Evolutionary conservation across 2,888 invertebrate species (phyloP), one percentile per base, ranked within the genome.

Genomic region (Cephus sareptanus): DNA sequence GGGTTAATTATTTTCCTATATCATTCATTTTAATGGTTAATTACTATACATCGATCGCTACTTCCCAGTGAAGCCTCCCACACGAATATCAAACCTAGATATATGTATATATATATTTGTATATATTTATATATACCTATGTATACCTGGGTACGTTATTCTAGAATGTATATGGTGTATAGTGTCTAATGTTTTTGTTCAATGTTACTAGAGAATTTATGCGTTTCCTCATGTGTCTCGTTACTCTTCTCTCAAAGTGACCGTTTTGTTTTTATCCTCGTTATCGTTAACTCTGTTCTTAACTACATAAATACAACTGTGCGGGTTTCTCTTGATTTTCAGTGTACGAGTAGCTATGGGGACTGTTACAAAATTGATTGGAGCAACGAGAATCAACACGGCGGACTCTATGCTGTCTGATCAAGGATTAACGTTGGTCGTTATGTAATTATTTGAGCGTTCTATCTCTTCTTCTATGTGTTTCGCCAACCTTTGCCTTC

Each of bases 11-110:
- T 69, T 56, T 76, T 37, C 2, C 35, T 34, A 37, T 35, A 74
- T 37, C 74, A 9, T 74, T 70, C 78, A 77, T 75, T 77, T 83
- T 81, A 83, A 80, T 82, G 77, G 79, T 76, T 83, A 84, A 81
- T 83, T 81, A 83, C 84, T 83, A 85, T 83, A 85, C 85, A 83
- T 85, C 81, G 80, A 81, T 80, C 85, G 79, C 83, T 85, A 85
- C 78, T 68, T 85, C 80, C 81, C 81, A 80, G 80, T 84, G 85
- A 82, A 85, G 82, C 84, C 81, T 83, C 80, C 79, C 82, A 83
- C 79, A 78, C 84, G 81, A 79, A 83, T 85, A 83, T 82, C 85
- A 79, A 85, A 84, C 81, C 83, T 85, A 85, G 81, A 81, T 80
- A 83, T 79, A 81, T 79, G 80, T 81, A 76, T 79, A 69, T 74